Conservation (phyloP, 35 echinoderm and acorn worm genomes). For the Heliocidaris erythrogramma region DNA sequence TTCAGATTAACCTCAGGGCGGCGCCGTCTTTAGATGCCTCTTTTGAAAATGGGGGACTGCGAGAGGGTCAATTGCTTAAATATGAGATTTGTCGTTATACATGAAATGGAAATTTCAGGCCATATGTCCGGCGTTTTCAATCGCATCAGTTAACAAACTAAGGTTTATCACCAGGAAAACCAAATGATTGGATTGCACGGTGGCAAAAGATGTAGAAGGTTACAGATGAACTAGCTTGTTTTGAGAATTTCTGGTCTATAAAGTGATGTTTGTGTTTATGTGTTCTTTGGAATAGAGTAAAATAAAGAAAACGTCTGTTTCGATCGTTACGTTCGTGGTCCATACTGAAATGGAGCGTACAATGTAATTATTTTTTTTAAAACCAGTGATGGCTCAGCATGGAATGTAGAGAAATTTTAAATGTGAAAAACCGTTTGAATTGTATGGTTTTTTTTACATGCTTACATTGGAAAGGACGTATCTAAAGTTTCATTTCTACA, state of each 20-base stretch:
- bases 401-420: not conserved
- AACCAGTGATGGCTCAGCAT: not conserved
- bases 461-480: not conserved
- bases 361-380: not conserved
- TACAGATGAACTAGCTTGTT: not conserved
- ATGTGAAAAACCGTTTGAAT: not conserved
- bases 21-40: too few species aligned
- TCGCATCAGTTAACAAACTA: not conserved
- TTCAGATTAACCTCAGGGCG: too few species aligned
- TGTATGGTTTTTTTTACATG: not conserved
- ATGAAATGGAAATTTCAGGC: not conserved
- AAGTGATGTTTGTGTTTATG: not conserved
- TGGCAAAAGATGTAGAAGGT: not conserved
- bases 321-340: not conserved
- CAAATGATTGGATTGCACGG: not conserved
- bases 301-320: not conserved
- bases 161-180: not conserved
- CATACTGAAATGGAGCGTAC: not conserved
- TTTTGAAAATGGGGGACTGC: not conserved
- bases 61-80: not conserved
- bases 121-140: not conserved
- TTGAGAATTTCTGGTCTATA: not conserved
- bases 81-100: not conserved
- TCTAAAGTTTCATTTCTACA: too few species aligned
- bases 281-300: not conserved